Conservation (phyloP, 1,140 invertebrate genomes). For the Philopotamus ludificatus region DNA sequence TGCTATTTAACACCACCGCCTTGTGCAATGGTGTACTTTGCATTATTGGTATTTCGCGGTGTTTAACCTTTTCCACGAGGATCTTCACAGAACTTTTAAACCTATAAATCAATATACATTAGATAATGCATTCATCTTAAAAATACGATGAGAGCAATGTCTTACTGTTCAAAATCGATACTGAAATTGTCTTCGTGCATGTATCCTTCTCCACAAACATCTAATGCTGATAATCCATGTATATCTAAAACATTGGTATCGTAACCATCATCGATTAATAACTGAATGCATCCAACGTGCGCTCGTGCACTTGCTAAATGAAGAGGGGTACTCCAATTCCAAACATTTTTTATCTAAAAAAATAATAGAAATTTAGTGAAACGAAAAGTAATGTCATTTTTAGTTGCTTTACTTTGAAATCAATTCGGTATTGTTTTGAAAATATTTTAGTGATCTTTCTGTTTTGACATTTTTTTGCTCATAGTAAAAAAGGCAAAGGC, state of each 20-base stretch:
- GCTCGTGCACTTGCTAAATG: constrained; percentile 53
- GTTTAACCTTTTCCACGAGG: too few species aligned
- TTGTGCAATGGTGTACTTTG: constrained; percentile 60
- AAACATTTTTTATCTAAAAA: constrained; percentile 20
- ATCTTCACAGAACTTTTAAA: constrained; percentile 21
- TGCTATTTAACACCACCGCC: constrained; percentile 57
- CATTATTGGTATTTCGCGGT: too few species aligned
- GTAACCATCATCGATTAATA: constrained; percentile 52
- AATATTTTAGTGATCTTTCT: too few species aligned
- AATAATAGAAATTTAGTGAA: background rate
- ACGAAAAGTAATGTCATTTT: too few species aligned
- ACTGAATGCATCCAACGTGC: constrained; percentile 47
- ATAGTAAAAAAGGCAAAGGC: too few species aligned
- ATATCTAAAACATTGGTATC: constrained; percentile 46
- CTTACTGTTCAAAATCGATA: background rate
- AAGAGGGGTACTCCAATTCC: constrained; percentile 50
- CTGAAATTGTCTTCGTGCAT: constrained; percentile 1
- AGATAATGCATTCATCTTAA: background rate
- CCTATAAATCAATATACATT: constrained; percentile 9
- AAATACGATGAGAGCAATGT: background rate
- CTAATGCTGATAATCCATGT: constrained; percentile 51
- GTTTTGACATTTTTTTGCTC: too few species aligned
- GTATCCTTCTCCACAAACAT: constrained; percentile 50
- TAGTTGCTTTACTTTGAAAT: too few species aligned
- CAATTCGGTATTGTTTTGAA: too few species aligned